Evolutionary conservation across 2,113 vertebrate genomes (phyloP).

Genomic region (Rhadina sibilatrix): DNA sequence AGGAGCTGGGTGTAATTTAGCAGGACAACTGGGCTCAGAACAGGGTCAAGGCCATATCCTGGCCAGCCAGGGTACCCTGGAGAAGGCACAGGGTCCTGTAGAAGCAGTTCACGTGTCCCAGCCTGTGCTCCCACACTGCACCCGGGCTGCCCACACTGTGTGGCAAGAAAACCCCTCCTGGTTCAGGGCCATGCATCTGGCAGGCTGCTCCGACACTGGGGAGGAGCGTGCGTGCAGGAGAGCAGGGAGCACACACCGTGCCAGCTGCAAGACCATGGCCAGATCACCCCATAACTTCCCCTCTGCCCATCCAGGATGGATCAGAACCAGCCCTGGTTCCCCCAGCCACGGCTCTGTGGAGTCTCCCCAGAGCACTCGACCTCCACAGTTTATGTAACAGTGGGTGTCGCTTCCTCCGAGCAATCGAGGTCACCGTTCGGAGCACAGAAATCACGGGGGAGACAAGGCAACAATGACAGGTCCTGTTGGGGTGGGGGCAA

Average conservation of each 20-base stretch:
- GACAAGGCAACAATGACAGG: neutral
- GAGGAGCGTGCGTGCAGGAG: neutral
- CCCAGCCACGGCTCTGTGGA: neutral
- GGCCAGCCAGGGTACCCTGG: neutral
- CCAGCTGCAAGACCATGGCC: neutral
- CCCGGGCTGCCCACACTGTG: neutral
- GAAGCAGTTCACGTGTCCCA: neutral
- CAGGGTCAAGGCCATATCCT: neutral
- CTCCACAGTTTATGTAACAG: neutral
- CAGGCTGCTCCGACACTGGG: neutral
- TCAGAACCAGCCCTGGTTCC: neutral
- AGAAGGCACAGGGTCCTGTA: fast-evolving
- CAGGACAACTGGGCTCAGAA: neutral
- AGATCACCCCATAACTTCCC: neutral
- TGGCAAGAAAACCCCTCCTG: neutral
- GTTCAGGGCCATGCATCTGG: neutral
- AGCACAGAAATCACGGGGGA: neutral
- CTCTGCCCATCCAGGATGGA: fast-evolving
- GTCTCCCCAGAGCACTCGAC: neutral
- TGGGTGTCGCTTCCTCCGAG: neutral
- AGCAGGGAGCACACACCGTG: neutral
- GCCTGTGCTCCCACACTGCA: fast-evolving
- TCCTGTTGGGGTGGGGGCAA: neutral
- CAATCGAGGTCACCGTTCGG: slow-evolving; percentile 5
- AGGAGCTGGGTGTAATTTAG: neutral